Evolutionary conservation across 35 echinoderm and acorn worm genomes (phyloP).

Genomic region (Nesometra sesokonis): DNA sequence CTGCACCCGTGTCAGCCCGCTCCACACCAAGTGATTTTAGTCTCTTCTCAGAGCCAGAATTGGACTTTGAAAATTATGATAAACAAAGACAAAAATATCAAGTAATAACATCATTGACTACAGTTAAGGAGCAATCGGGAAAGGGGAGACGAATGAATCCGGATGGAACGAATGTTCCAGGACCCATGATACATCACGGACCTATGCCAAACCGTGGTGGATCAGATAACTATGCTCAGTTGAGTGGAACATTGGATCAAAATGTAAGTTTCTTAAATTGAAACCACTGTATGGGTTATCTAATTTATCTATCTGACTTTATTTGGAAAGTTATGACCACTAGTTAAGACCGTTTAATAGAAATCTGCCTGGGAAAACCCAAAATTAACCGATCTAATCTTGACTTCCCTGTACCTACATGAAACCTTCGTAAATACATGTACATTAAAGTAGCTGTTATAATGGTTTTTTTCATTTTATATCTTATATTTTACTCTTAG

Average conservation of each 20-base stretch:
- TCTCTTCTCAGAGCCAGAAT: conserved; percentile 71
- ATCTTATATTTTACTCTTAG: too few relatives aligned
- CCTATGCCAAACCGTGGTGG: neutral
- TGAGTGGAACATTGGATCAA: neutral
- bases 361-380: too few relatives aligned
- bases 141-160: neutral
- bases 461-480: too few relatives aligned
- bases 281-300: too few relatives aligned
- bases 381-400: too few relatives aligned
- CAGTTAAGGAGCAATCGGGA: neutral
- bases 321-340: too few relatives aligned
- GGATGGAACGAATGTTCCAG: neutral
- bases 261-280: neutral
- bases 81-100: neutral
- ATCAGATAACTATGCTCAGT: neutral
- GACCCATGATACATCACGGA: neutral
- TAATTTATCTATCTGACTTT: too few relatives aligned
- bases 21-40: conserved; percentile 75
- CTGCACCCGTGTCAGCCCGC: conserved; percentile 16
- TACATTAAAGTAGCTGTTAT: too few relatives aligned
- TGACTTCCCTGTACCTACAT: too few relatives aligned
- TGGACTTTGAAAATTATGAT: conserved; percentile 40
- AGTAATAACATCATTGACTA: neutral
- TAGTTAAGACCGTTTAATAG: too few relatives aligned
- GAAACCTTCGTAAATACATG: too few relatives aligned